Conservation (phyloP, 1,140 invertebrate genomes). For the Caligus rogercresseyi region DNA sequence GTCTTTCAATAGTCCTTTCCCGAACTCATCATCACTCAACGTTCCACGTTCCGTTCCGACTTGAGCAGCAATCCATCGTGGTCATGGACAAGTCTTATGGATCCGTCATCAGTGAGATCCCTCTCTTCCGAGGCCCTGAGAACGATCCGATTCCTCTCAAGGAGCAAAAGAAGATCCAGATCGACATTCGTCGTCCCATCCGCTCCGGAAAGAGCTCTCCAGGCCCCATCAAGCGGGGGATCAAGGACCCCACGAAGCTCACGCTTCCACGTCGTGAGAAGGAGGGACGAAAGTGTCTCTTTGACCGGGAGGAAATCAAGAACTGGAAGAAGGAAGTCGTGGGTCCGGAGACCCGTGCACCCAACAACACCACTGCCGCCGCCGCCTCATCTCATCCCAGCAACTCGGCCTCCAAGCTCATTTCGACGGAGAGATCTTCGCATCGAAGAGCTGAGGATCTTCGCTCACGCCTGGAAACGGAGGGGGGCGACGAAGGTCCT, state of each 20-base stretch:
- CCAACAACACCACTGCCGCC: too few relatives aligned
- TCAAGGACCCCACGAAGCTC: not conserved
- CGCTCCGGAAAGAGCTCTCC: not conserved
- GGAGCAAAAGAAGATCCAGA: conserved; percentile 12
- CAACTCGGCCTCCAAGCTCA: too few relatives aligned
- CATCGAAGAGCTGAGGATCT: too few relatives aligned
- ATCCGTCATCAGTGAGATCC: not conserved
- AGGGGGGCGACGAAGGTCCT: not conserved
- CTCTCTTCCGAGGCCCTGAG: not conserved
- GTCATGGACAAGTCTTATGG: too few relatives aligned
- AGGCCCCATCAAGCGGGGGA: not conserved
- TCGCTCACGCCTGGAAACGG: too few relatives aligned
- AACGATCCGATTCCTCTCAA: conserved; percentile 18
- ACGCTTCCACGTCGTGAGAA: not conserved
- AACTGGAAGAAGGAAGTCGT: not conserved
- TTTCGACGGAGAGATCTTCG: too few relatives aligned
- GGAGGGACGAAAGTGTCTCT: not conserved
- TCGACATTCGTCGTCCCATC: conserved; percentile 1
- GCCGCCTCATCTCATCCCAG: too few relatives aligned
- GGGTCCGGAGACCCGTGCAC: not conserved
- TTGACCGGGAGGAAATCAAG: not conserved
- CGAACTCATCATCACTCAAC: too few relatives aligned
- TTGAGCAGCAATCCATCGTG: too few relatives aligned
- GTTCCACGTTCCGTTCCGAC: too few relatives aligned
- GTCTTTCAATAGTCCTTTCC: too few relatives aligned